phyloP scores from a whole-genome alignment of 2,888 invertebrate species.

The Hemistola chrysoprasaria region DNA sequence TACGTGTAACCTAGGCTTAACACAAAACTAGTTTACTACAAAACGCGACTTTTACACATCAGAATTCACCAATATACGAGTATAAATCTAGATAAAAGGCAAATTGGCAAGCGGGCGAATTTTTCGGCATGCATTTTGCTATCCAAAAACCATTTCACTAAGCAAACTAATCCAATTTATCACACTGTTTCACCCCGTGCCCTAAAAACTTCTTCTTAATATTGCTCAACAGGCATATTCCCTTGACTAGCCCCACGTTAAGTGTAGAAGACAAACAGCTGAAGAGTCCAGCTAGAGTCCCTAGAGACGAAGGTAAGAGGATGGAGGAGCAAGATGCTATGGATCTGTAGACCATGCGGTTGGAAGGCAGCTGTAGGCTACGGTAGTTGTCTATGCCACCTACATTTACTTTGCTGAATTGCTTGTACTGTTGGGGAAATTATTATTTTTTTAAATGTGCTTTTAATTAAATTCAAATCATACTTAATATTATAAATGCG shows the following conservation, averaged over 20 bases:
- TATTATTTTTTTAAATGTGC: too few relatives aligned
- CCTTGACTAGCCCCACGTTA: constrained; percentile 41
- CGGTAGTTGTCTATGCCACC: constrained; percentile 72
- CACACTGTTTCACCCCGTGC: constrained; percentile 3
- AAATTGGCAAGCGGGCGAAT: too few relatives aligned
- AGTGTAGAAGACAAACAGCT: constrained; percentile 47
- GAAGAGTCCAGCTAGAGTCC: constrained; percentile 43
- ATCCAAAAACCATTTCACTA: not conserved
- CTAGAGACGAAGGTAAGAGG: constrained; percentile 42
- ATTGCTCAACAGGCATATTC: constrained; percentile 48
- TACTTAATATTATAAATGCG: too few relatives aligned
- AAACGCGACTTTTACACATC: too few relatives aligned
- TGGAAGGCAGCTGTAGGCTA: constrained; percentile 58
- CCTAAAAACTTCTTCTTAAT: constrained; percentile 53
- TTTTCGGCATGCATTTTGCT: too few relatives aligned
- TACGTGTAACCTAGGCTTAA: too few relatives aligned
- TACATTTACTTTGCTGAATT: constrained; percentile 56
- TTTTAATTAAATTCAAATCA: too few relatives aligned
- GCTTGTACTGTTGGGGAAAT: constrained; percentile 55
- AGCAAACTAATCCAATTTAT: constrained; percentile 6
- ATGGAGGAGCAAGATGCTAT: constrained; percentile 49
- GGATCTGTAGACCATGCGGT: constrained; percentile 65
- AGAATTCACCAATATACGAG: too few relatives aligned
- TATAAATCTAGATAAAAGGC: too few relatives aligned
- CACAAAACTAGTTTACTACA: too few relatives aligned